Conservation (phyloP, 1,140 invertebrate species). For the Listronotus oregonensis region DNA sequence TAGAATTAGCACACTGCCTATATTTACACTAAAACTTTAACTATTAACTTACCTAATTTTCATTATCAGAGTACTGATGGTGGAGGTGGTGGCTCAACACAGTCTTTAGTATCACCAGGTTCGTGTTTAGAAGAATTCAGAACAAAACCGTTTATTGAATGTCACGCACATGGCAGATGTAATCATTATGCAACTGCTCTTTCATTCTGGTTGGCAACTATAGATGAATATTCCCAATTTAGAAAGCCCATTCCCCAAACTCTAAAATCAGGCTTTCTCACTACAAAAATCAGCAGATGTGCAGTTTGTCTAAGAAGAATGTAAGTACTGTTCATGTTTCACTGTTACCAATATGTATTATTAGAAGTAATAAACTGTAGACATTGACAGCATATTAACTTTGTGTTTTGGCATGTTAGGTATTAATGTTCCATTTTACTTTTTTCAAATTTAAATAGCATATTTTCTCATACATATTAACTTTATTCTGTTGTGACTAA, state of each 20-base stretch:
- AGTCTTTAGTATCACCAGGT: slow-evolving; percentile 87
- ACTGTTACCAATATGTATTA: no score
- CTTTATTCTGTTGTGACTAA: no score
- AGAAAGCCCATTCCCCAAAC: slow-evolving; percentile 79
- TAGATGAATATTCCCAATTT: slow-evolving; percentile 83
- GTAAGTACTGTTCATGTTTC: no score
- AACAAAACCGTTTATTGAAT: slow-evolving; percentile 86
- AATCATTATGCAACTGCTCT: slow-evolving; percentile 86
- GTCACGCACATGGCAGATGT: slow-evolving; percentile 86
- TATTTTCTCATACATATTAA: no score
- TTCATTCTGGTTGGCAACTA: slow-evolving; percentile 89
- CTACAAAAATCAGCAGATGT: slow-evolving; percentile 81
- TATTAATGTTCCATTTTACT: no score
- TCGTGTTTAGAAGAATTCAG: slow-evolving; percentile 93
- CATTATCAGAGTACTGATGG: slow-evolving; percentile 81
- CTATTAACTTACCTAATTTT: no score
- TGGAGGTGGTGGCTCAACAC: slow-evolving; percentile 88
- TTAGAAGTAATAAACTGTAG: no score
- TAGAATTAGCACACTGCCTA: no score
- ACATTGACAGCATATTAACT: no score
- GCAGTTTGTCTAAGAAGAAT: slow-evolving; percentile 65
- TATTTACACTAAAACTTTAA: no score
- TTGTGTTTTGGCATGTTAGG: no score
- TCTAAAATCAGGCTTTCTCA: slow-evolving; percentile 74
- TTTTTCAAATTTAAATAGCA: no score